phyloP scores from a whole-genome alignment of 2,888 invertebrate genomes.

The Beris morrisii region DNA sequence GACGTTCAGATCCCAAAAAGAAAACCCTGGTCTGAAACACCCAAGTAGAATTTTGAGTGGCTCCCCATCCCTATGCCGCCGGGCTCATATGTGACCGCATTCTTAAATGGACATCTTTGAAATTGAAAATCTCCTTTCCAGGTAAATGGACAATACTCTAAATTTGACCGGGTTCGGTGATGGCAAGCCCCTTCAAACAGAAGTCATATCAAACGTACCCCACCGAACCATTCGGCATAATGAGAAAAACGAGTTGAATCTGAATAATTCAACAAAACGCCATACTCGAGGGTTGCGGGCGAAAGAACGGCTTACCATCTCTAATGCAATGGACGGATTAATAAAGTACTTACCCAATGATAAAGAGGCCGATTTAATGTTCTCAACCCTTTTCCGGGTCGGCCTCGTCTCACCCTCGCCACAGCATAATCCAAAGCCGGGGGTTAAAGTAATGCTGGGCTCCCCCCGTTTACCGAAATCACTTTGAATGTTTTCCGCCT shows the following conservation, averaged over 20 bases:
- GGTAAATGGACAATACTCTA: conserved; percentile 35
- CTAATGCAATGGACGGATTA: conserved; percentile 33
- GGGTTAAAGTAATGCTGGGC: neutral
- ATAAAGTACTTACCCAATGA: conserved; percentile 38
- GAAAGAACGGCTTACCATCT: neutral
- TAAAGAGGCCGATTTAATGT: conserved; percentile 1
- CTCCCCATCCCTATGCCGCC: neutral
- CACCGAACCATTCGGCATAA: conserved; percentile 32
- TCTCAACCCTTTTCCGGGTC: neutral
- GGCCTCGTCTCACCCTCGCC: neutral
- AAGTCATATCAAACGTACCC: conserved; percentile 27
- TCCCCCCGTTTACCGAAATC: conserved; percentile 33
- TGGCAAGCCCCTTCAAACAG: conserved; percentile 17
- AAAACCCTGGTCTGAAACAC: neutral
- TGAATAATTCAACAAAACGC: conserved; percentile 36
- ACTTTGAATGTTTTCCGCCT: conserved; percentile 38
- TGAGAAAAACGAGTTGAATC: conserved; percentile 31
- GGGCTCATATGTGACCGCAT: neutral
- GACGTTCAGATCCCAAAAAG: conserved; percentile 9
- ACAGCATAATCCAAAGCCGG: neutral
- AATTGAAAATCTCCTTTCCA: conserved; percentile 39
- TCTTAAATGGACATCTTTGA: conserved; percentile 37
- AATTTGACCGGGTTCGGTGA: conserved; percentile 21
- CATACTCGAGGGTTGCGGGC: too few species aligned
- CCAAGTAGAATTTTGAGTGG: conserved; percentile 20